These are phyloP conservation scores for Crotophaga sulcirostris DNA, from an alignment of 2,113 vertebrate genomes.

Conservation along the genomic window DNA sequence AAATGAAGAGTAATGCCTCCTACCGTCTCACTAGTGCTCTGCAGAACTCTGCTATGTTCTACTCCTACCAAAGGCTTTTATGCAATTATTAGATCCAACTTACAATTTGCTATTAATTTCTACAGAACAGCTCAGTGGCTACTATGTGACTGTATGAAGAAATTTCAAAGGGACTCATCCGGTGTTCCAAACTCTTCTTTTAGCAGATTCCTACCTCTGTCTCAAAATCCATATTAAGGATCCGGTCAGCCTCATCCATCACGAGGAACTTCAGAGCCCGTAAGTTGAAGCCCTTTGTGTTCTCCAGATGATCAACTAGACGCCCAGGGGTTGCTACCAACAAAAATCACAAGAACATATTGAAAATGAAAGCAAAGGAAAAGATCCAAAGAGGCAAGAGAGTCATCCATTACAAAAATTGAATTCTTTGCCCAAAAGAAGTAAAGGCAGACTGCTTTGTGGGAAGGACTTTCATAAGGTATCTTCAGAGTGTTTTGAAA, in stretches of 20 bases:
- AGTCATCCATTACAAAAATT: not conserved
- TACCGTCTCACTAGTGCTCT: not conserved
- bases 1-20: not conserved
- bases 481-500: not conserved
- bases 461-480: not conserved
- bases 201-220: constrained; percentile 82
- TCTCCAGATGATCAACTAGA: constrained; percentile 94
- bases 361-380: not conserved
- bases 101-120: not conserved
- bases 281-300: constrained; percentile 95
- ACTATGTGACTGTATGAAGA: fast-evolving
- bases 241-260: constrained; percentile 97
- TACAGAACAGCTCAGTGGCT: not conserved
- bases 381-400: not conserved
- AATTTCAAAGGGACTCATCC: not conserved
- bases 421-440: not conserved
- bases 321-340: constrained; percentile 91
- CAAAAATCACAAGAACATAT: not conserved
- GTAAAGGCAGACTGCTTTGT: not conserved
- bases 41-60: not conserved
- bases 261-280: constrained; percentile 91
- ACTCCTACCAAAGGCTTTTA: not conserved
- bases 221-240: constrained; percentile 99
- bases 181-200: not conserved
- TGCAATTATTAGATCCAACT: not conserved